Percentiles rank a stretch among this genome's conserved stretches.
phyloP scores from a whole-genome alignment of 2,113 vertebrate species.

The Oreochromis aureus region DNA sequence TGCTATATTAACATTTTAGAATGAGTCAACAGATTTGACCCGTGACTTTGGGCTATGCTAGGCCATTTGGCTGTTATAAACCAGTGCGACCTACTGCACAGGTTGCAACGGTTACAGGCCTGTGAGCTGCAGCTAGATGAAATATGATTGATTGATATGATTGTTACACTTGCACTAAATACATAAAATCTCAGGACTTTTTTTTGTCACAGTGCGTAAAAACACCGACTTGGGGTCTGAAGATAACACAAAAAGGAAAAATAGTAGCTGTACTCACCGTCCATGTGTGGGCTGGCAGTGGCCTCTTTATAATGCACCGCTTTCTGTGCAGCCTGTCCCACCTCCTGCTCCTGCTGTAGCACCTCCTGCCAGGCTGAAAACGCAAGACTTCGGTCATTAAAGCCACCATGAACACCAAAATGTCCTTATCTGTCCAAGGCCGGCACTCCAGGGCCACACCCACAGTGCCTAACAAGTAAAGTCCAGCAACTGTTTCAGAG shows the following conservation, averaged over 20 bases:
- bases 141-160: not conserved
- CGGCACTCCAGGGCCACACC: not conserved
- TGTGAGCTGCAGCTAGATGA: not conserved
- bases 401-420: not conserved
- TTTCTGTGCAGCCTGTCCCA: constrained; percentile 34
- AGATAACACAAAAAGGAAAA: not conserved
- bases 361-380: constrained; percentile 87
- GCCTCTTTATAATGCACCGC: constrained; percentile 81
- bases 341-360: constrained; percentile 61
- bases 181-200: not conserved
- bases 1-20: not conserved
- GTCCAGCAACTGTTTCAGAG: constrained; percentile 7
- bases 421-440: not conserved
- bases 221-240: not conserved
- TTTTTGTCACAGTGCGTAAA: not conserved
- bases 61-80: not conserved
- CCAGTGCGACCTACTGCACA: not conserved
- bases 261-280: constrained; percentile 70
- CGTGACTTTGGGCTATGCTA: no score
- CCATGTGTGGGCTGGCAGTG: constrained; percentile 67
- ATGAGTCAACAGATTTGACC: not conserved
- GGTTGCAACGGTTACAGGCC: not conserved
- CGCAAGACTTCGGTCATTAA: not conserved
- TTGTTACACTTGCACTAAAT: not conserved
- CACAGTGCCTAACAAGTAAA: not conserved